Conservation (phyloP, 1,140 invertebrate genomes). For the Rhopalosiphum padi region DNA sequence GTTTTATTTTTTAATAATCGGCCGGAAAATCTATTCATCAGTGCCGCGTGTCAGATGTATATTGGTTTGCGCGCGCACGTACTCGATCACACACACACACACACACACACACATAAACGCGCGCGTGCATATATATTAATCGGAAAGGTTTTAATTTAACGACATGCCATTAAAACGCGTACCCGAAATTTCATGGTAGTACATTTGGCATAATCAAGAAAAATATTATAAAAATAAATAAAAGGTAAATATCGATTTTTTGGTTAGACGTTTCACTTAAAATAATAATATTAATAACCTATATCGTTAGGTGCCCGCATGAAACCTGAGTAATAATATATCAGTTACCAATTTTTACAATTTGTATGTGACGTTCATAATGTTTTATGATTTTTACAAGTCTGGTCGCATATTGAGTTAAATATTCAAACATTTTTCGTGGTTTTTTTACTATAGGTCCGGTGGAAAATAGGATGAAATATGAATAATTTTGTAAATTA, state of each 20-base stretch:
- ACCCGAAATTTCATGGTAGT: background rate
- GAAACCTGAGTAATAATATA: too few relatives aligned
- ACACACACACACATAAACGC: background rate
- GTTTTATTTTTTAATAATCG: conserved; percentile 21
- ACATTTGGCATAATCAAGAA: background rate
- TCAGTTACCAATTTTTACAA: too few relatives aligned
- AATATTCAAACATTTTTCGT: background rate
- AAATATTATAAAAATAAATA: background rate
- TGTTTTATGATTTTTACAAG: background rate
- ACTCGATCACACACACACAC: too few relatives aligned
- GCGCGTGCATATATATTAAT: background rate
- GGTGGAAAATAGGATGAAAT: background rate
- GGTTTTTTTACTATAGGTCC: background rate
- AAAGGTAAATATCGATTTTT: background rate
- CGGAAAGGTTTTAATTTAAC: background rate
- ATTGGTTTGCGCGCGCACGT: background rate
- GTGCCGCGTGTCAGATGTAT: background rate
- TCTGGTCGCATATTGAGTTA: background rate
- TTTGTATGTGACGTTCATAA: background rate
- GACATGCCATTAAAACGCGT: background rate
- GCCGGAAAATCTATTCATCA: background rate
- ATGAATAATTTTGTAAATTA: background rate
- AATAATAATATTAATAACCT: too few relatives aligned
- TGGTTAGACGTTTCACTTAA: too few relatives aligned
- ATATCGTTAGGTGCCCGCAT: too few relatives aligned